A percentile compares a stretch with the other conserved stretches of the same genome.
Conservation (phyloP, 2,888 invertebrate species). For the Caenorhabditis drosophilae region DNA sequence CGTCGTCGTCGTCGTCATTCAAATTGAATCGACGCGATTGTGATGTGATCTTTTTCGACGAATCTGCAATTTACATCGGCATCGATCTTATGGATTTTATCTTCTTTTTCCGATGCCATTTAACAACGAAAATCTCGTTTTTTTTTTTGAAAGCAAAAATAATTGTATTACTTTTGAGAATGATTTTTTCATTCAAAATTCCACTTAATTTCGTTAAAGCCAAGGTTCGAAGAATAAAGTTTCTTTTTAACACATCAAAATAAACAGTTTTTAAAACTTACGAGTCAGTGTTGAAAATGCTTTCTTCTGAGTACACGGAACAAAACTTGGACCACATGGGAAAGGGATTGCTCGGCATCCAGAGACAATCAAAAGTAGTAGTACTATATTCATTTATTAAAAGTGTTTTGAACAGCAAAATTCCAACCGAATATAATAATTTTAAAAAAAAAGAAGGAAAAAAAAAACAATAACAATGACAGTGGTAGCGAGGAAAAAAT, state of each 20-base stretch:
- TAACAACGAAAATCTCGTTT: neutral
- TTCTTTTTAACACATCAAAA: too few relatives aligned
- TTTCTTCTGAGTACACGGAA: slow-evolving; percentile 50
- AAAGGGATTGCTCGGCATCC: slow-evolving; percentile 43
- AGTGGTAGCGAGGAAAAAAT: slow-evolving; percentile 4
- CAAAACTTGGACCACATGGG: slow-evolving; percentile 63
- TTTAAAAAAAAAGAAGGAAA: slow-evolving; percentile 6
- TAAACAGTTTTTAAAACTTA: slow-evolving; percentile 11
- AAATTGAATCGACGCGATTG: neutral
- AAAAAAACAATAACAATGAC: neutral
- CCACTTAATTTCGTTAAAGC: too few relatives aligned
- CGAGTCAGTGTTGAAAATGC: slow-evolving; percentile 28
- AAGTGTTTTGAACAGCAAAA: too few relatives aligned
- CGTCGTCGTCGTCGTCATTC: neutral
- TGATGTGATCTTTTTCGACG: slow-evolving; percentile 1
- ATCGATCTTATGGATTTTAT: slow-evolving; percentile 4
- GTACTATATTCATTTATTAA: neutral
- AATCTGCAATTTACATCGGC: slow-evolving; percentile 6
- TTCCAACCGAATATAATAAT: too few relatives aligned
- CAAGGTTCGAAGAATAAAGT: too few relatives aligned
- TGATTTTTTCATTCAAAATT: neutral
- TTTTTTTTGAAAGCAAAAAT: neutral
- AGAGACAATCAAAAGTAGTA: neutral
- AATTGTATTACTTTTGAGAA: neutral
- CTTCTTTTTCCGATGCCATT: neutral